Percentiles rank a stretch among this genome's conserved stretches.
Evolutionary conservation across 2,888 invertebrate genomes (phyloP).

Genomic region (Meloe dianella): DNA sequence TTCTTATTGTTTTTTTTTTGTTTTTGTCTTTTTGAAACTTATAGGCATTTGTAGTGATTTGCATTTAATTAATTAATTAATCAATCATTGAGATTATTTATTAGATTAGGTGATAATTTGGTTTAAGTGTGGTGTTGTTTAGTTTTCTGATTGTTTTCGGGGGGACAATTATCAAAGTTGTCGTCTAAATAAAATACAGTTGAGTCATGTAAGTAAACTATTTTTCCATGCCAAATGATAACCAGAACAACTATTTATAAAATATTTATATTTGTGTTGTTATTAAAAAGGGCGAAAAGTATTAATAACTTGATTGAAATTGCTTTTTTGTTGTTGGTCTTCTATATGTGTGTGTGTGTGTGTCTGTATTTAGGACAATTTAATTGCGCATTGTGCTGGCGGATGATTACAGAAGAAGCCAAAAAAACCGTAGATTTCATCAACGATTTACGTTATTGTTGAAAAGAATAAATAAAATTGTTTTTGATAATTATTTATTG

Average conservation of each 20-base stretch:
- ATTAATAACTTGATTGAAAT: background rate
- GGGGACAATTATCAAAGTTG: too few relatives aligned
- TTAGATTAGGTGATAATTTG: too few relatives aligned
- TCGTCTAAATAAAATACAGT: background rate
- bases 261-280: background rate
- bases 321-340: background rate
- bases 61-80: too few relatives aligned
- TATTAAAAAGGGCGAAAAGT: background rate
- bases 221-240: conserved; percentile 4
- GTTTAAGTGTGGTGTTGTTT: background rate
- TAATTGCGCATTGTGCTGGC: background rate
- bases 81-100: background rate
- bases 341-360: background rate
- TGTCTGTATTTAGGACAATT: background rate
- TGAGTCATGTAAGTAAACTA: background rate
- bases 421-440: background rate
- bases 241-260: background rate
- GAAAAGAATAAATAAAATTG: background rate
- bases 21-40: too few relatives aligned
- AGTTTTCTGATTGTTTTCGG: background rate
- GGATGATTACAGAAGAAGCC: background rate
- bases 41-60: background rate
- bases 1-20: background rate
- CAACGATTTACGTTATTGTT: background rate
- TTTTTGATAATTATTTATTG: conserved; percentile 11